Percentiles rank a stretch among this genome's conserved stretches.
Evolutionary conservation across 2,113 vertebrate species (phyloP).

Genomic region (Nothoprocta perdicaria): DNA sequence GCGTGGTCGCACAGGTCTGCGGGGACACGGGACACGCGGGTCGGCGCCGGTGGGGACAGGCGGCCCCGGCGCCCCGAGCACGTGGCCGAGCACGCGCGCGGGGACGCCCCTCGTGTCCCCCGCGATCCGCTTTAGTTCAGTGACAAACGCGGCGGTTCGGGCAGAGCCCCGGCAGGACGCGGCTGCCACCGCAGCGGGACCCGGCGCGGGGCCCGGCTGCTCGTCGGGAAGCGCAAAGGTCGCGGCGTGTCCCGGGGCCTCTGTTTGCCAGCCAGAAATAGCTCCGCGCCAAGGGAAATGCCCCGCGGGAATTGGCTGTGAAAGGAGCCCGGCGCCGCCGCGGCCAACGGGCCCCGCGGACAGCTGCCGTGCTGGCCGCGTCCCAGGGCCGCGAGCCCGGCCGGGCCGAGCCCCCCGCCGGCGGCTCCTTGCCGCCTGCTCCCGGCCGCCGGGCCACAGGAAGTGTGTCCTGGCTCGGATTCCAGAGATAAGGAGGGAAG

Average conservation of each 20-base stretch:
- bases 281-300: not conserved
- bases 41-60: too few relatives aligned
- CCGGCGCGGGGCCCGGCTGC: too few relatives aligned
- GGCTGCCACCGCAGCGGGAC: too few relatives aligned
- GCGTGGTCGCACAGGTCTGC: slow-evolving; percentile 94
- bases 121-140: too few relatives aligned
- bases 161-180: too few relatives aligned
- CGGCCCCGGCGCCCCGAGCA: too few relatives aligned
- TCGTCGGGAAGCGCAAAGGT: slow-evolving; percentile 17
- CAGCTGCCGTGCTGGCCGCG: not conserved
- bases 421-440: not conserved
- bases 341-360: not conserved
- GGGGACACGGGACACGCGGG: not conserved
- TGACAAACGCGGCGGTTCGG: too few relatives aligned
- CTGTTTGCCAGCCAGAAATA: slow-evolving; percentile 46
- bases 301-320: not conserved
- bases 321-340: not conserved
- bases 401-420: too few relatives aligned
- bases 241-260: not conserved
- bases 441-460: not conserved
- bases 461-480: not conserved
- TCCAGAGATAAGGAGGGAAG: not conserved
- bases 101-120: too few relatives aligned
- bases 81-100: too few relatives aligned
- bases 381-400: not conserved